Conservation (phyloP, 1,140 invertebrate species). For the Drusus annulatus region DNA sequence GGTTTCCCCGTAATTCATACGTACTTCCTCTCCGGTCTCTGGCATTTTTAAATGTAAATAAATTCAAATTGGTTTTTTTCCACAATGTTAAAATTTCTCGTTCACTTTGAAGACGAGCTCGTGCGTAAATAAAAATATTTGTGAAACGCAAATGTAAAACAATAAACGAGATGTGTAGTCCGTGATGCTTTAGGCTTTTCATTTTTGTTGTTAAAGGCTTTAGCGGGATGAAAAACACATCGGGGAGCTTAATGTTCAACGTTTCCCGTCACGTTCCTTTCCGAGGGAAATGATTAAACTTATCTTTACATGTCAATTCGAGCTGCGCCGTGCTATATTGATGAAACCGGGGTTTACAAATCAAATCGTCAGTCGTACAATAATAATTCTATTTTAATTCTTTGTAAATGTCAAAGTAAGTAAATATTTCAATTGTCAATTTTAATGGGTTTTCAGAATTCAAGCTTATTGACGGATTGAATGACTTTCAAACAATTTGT, state of each 20-base stretch:
- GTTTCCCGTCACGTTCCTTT: constrained; percentile 53
- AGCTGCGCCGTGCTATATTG: not conserved
- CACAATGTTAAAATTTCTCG: not conserved
- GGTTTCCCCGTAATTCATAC: too few relatives aligned
- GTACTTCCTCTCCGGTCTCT: too few relatives aligned
- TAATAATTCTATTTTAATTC: too few relatives aligned
- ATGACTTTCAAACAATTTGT: too few relatives aligned
- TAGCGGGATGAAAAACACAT: constrained; percentile 38
- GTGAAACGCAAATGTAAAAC: constrained; percentile 10
- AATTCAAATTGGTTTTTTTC: too few relatives aligned
- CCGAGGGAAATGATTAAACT: constrained; percentile 39
- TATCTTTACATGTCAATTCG: constrained; percentile 40
- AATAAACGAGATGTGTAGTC: constrained; percentile 14
- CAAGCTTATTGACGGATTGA: too few relatives aligned
- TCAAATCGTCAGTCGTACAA: too few relatives aligned
- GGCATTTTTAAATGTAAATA: too few relatives aligned
- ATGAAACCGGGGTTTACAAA: not conserved
- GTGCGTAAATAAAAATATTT: constrained; percentile 20
- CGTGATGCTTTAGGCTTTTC: not conserved
- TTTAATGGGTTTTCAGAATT: too few relatives aligned
- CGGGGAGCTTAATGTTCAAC: constrained; percentile 30
- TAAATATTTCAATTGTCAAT: too few relatives aligned
- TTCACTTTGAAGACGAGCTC: constrained; percentile 21
- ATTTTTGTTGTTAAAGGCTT: constrained; percentile 34
- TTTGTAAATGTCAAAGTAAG: too few relatives aligned